These are phyloP conservation scores for Tipula vernalis DNA, from an alignment of 2,888 invertebrate genomes.

Conservation along the genomic window DNA sequence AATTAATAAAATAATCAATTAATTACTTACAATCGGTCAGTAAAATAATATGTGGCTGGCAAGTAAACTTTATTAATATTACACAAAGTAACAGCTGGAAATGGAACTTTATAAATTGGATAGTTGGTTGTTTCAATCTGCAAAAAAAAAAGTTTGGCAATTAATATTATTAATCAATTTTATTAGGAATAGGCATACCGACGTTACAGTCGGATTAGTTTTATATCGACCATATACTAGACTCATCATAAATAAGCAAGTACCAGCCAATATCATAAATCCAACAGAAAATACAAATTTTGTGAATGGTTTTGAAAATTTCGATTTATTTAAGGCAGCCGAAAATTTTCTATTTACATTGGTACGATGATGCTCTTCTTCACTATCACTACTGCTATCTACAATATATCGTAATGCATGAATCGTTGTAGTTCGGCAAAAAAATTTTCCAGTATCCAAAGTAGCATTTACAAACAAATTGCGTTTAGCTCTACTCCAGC, in stretches of 20 bases:
- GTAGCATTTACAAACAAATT: not conserved
- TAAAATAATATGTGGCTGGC: conserved; percentile 34
- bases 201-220: conserved; percentile 10
- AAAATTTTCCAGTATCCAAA: not conserved
- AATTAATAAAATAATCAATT: not conserved
- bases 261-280: not conserved
- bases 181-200: not conserved
- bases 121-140: conserved; percentile 45
- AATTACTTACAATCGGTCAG: conserved; percentile 39
- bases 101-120: conserved; percentile 52
- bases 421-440: not conserved
- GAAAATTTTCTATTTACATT: not conserved
- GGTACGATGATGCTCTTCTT: not conserved
- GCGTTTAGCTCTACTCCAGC: not conserved
- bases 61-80: conserved; percentile 46
- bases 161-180: too few relatives aligned
- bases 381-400: not conserved
- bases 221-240: not conserved
- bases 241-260: not conserved
- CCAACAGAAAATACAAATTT: not conserved
- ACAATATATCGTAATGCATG: not conserved
- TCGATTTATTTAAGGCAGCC: not conserved
- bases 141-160: not conserved
- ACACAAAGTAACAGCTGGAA: conserved; percentile 52
- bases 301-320: not conserved